A percentile compares a stretch with the other conserved stretches of the same genome.
phyloP scores from a whole-genome alignment of 2,113 vertebrate genomes.

The Ammospiza nelsoni region DNA sequence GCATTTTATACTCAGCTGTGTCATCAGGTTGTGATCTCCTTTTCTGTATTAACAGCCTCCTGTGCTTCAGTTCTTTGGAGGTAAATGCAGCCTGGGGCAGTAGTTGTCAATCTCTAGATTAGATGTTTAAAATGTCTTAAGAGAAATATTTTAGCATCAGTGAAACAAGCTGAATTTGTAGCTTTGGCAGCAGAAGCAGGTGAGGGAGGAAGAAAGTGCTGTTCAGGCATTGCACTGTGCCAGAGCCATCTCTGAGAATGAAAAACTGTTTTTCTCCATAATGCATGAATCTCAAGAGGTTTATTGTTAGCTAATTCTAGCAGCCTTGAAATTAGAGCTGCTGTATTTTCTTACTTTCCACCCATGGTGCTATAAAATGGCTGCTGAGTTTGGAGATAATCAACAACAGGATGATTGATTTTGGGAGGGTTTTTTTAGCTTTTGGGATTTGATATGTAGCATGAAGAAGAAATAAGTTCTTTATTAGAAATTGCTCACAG shows the following conservation, averaged over 20 bases:
- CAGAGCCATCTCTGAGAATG: not conserved
- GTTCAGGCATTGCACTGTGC: not conserved
- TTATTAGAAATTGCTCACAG: not conserved
- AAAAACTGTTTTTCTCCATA: not conserved
- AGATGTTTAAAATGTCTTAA: not conserved
- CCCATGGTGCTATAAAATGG: not conserved
- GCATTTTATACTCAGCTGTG: not conserved
- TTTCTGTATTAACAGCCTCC: not conserved
- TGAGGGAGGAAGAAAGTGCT: not conserved
- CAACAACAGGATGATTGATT: not conserved
- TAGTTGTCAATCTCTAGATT: not conserved
- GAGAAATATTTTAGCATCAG: not conserved
- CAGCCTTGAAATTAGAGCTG: not conserved
- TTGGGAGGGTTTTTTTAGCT: not conserved
- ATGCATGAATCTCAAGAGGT: not conserved
- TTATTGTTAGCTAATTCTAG: not conserved
- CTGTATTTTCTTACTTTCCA: not conserved
- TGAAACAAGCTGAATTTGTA: not conserved
- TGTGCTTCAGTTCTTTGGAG: not conserved
- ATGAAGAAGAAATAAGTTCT: not conserved
- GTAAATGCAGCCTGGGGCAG: not conserved
- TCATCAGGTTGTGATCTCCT: not conserved
- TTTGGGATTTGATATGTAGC: not conserved
- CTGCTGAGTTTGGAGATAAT: not conserved
- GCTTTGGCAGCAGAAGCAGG: not conserved